Conservation (phyloP, 2,113 vertebrate genomes). For the Neotoma lepida region DNA sequence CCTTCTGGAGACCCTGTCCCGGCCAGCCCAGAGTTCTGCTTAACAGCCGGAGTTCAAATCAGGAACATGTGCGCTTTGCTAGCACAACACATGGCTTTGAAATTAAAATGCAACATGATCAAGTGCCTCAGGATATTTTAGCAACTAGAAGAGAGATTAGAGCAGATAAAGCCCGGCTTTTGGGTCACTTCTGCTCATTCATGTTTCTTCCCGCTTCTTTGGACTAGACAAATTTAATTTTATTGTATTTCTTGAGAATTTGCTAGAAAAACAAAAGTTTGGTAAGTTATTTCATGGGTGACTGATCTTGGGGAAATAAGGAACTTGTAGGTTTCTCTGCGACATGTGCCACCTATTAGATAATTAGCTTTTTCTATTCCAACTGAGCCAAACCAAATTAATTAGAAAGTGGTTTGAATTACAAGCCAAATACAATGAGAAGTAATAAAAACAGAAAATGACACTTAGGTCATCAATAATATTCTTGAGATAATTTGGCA, state of each 20-base stretch:
- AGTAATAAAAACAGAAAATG: constrained; percentile 92
- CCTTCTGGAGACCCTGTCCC: constrained; percentile 84
- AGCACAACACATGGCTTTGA: constrained; percentile 86
- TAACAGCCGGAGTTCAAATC: constrained; percentile 86
- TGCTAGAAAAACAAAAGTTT: constrained; percentile 92
- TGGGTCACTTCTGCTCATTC: constrained; percentile 78
- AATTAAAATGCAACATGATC: constrained; percentile 87
- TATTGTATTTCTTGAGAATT: constrained; percentile 93
- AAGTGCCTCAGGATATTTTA: constrained; percentile 88
- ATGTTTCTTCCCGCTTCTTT: constrained; percentile 83
- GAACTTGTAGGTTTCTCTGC: constrained; percentile 87
- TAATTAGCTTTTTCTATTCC: constrained; percentile 86
- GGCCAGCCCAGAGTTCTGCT: constrained; percentile 82
- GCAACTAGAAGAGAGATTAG: constrained; percentile 85
- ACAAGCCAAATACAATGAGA: constrained; percentile 93
- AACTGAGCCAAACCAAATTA: constrained; percentile 90
- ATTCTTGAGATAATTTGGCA: constrained; percentile 90
- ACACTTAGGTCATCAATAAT: constrained; percentile 90
- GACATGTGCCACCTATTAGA: constrained; percentile 90
- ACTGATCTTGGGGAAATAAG: constrained; percentile 88
- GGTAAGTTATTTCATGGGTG: constrained; percentile 87
- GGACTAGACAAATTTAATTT: constrained; percentile 93
- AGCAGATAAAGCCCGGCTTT: constrained; percentile 83
- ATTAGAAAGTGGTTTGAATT: constrained; percentile 93
- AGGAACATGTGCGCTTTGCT: constrained; percentile 87